Evolutionary conservation across 1,140 invertebrate species (phyloP).

Genomic region (Papilio polyxenes): DNA sequence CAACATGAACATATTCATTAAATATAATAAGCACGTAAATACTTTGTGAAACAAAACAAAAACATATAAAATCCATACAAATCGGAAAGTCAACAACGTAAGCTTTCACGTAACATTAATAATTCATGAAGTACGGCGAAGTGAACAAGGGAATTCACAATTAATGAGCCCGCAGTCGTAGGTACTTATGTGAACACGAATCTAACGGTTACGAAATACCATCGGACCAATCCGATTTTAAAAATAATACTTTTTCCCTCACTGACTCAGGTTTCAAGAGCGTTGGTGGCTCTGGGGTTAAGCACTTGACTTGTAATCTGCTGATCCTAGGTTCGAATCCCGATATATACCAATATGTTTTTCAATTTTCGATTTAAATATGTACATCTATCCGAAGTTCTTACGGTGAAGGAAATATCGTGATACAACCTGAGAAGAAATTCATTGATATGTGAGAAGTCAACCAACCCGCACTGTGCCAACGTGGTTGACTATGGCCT

Average conservation of each 20-base stretch:
- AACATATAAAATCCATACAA: slow-evolving; percentile 15
- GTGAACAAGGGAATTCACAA: slow-evolving; percentile 19
- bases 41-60: background rate
- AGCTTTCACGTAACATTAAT: slow-evolving; percentile 14
- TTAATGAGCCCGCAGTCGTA: background rate
- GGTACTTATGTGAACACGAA: background rate
- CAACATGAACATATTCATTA: background rate
- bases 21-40: background rate
- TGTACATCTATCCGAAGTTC: too few relatives aligned
- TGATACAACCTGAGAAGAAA: too few relatives aligned
- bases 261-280: background rate
- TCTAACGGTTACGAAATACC: background rate
- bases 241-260: background rate
- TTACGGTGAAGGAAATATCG: too few relatives aligned
- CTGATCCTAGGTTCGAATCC: too few relatives aligned
- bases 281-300: too few relatives aligned
- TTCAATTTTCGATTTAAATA: too few relatives aligned
- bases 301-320: too few relatives aligned
- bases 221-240: background rate
- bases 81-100: slow-evolving; percentile 6
- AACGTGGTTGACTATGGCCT: too few relatives aligned
- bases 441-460: too few relatives aligned
- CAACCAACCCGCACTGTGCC: too few relatives aligned
- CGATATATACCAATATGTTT: too few relatives aligned
- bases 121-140: slow-evolving; percentile 17